phyloP scores from a whole-genome alignment of 2,888 invertebrate genomes.

The Oligia latruncula region DNA sequence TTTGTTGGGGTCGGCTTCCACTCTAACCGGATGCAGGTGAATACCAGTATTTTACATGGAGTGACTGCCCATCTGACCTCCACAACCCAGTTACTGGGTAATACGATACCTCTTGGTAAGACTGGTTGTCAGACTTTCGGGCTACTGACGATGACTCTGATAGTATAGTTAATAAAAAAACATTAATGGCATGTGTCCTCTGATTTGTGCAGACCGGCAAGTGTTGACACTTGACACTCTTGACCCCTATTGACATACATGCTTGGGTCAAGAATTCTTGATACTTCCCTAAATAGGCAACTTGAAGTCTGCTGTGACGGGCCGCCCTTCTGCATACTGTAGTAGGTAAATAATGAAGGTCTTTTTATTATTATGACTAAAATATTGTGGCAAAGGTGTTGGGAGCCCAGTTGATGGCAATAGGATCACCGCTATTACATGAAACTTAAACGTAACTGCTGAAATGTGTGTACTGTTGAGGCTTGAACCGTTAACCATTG shows the following conservation, averaged over 20 bases:
- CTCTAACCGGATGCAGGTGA: no score
- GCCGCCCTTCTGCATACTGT: background rate
- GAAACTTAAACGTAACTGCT: no score
- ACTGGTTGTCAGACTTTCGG: no score
- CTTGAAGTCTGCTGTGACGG: conserved; percentile 30
- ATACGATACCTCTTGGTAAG: no score
- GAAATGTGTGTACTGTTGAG: no score
- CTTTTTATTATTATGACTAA: background rate
- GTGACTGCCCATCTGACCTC: no score
- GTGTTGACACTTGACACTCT: conserved; percentile 63
- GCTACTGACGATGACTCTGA: background rate
- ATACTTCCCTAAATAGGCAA: conserved; percentile 63
- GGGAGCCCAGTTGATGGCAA: no score
- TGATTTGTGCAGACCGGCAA: conserved; percentile 30
- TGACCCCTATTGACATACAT: conserved; percentile 45
- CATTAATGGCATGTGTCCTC: background rate
- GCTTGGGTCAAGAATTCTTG: conserved; percentile 53
- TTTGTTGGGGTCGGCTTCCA: no score
- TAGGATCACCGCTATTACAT: background rate
- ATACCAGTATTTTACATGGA: no score
- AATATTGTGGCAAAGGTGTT: conserved; percentile 1
- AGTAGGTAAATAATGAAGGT: conserved; percentile 6
- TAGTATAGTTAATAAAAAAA: background rate
- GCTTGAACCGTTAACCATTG: no score
- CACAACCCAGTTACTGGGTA: no score